Evolutionary conservation across 2,113 vertebrate genomes (phyloP), one percentile per base, ranked within the genome.

Genomic region (Colinus virginianus): DNA sequence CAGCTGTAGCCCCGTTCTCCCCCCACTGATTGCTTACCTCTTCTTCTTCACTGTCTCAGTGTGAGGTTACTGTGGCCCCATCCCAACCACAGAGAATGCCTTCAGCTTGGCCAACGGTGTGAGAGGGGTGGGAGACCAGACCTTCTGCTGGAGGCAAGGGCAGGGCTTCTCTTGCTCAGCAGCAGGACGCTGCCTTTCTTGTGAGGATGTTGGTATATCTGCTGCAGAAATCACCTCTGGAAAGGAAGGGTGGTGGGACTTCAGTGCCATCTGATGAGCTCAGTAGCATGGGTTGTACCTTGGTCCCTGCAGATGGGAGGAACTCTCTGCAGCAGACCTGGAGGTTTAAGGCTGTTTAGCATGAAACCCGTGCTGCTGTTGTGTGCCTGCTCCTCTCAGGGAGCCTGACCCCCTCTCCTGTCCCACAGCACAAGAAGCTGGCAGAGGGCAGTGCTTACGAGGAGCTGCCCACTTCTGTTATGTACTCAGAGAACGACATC

Each of bases 401-500:
- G 23, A 87, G 55, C 71, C 66, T 96, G 74, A 94, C 23, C 18
- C 3, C 0, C 17, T 21, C 26, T 80, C 28, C 84, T 2, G 1
- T 51, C 66, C 79, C 82, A 18, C 93, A 99, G 99, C 99, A 99
- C 98, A 99, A 99, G 98, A 99, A 99, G 96, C 98, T 99, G 51
- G 99, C 99, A 0, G 99, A 99, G 91, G 99, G 99, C 94, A 99
- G 99, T 25, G 98, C 99, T 68, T 99, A 99, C 0, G 99, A 99
- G 91, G 99, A 99, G 90, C 98, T 99, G 62, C 99, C 99, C 48
- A 98, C 98, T 0, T 98, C 99, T 0, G 98, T 98, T 3, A 98
- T 99, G 83, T 99, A 99, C 96, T 99, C 99, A 0, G 99, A 99
- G 97, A 99, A 99, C 0, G 99, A 99, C 95, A 99, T 99, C 97